phyloP scores from a whole-genome alignment of 2,888 invertebrate species.

The Timema podura region DNA sequence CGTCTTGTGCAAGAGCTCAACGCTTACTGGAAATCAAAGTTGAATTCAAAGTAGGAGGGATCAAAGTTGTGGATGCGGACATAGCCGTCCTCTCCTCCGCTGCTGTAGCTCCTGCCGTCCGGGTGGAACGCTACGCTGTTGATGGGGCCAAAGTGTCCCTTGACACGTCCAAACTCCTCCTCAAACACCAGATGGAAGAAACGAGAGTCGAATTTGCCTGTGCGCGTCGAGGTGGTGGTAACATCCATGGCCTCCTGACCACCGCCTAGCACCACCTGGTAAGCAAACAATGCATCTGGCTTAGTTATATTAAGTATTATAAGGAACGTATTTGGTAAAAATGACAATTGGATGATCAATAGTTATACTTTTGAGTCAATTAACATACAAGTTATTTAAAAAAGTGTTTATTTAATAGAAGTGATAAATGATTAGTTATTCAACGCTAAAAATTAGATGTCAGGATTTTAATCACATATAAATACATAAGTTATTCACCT shows the following conservation, averaged over 20 bases:
- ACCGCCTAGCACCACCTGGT: slow-evolving; percentile 85
- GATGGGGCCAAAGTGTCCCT: slow-evolving; percentile 99
- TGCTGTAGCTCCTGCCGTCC: slow-evolving; percentile 92
- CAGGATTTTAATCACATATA: no score
- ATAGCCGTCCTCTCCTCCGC: slow-evolving; percentile 99
- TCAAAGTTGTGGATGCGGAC: slow-evolving; percentile 95
- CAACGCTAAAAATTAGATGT: no score
- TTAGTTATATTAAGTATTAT: background rate
- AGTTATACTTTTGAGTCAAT: no score
- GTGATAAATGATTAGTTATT: no score
- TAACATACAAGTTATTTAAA: no score
- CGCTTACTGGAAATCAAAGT: slow-evolving; percentile 67
- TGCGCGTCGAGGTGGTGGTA: slow-evolving; percentile 87
- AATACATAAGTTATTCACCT: no score
- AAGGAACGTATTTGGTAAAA: no score
- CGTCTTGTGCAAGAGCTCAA: background rate
- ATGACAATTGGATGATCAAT: no score
- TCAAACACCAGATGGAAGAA: slow-evolving; percentile 96
- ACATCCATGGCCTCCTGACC: slow-evolving; percentile 99
- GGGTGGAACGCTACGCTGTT: slow-evolving; percentile 98
- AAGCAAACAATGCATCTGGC: slow-evolving; percentile 18
- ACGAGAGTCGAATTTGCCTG: slow-evolving; percentile 94
- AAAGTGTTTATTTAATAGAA: no score
- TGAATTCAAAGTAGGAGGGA: slow-evolving; percentile 92
- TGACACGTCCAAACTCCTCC: slow-evolving; percentile 95